These are phyloP conservation scores for Amphiura filiformis DNA, from an alignment of 35 echinoderm and acorn worm genomes.

Conservation along the genomic window DNA sequence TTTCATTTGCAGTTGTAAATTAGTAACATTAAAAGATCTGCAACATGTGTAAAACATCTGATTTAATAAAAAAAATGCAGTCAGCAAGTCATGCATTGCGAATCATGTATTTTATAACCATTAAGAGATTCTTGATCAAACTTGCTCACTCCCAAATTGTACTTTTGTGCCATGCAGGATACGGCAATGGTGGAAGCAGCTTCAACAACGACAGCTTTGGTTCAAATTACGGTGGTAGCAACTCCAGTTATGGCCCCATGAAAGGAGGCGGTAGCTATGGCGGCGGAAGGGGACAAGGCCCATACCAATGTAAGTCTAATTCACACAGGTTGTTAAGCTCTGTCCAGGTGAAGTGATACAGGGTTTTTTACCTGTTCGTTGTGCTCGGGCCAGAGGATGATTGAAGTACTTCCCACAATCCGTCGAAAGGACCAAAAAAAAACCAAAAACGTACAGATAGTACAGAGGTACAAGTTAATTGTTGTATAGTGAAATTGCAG, in stretches of 20 bases:
- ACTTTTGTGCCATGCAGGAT: background rate
- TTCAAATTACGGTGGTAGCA: conserved; percentile 1
- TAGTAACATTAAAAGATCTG: too few species aligned
- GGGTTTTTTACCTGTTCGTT: background rate
- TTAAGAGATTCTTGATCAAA: too few species aligned
- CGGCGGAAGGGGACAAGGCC: background rate
- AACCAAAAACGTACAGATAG: background rate
- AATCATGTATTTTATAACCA: too few species aligned
- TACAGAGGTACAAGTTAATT: background rate
- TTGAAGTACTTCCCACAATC: too few species aligned
- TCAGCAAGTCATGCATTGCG: too few species aligned
- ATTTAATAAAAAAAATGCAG: too few species aligned
- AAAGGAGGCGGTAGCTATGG: conserved; percentile 9
- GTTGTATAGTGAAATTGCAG: too few species aligned
- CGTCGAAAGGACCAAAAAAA: too few species aligned
- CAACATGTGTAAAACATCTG: too few species aligned
- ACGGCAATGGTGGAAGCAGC: conserved; percentile 11
- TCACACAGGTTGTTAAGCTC: background rate
- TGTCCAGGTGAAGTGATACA: background rate
- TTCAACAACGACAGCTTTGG: conserved; percentile 28
- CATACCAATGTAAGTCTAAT: background rate
- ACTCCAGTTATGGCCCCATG: conserved; percentile 20
- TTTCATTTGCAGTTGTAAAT: too few species aligned
- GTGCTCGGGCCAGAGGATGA: too few species aligned
- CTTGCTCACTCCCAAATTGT: too few species aligned